Base-by-base conservation (phyloP, 2,888 invertebrate species). In the Caenorhabditis sinica region DNA sequence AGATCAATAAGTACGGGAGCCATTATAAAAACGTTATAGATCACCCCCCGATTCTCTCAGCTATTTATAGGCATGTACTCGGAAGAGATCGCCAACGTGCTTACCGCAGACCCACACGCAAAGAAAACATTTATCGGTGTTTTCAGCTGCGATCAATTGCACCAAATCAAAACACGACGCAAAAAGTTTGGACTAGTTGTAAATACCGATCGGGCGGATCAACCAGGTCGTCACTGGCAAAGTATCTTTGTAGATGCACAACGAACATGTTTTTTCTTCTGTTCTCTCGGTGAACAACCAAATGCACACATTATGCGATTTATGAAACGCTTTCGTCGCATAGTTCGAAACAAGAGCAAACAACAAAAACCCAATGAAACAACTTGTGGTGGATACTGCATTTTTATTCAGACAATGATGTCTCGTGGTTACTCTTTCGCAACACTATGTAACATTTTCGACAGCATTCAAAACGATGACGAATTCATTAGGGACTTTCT, bases 11-110 rank as follows among this genome's bases (percentile, higher is more conserved):
- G 69, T 40, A 53, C 53, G 11, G 69, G 69, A 20, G 69, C 8
- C 69, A 69, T 69, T 69, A 69, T 69, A 69, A 69, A 69, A 69
- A 49, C n/a, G 3, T 3, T 49, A 20, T 5, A 20, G 13, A 45
- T 9, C 8, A 25, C 17, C 5, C n/a, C n/a, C n/a, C n/a, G n/a
- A 65, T 15, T 9, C 13, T 43, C 13, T 40, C 20, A 17, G 20
- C 40, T 40, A 40, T 65, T 36, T 65, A 43, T 36, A 53, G 9
- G 2, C n/a, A 68, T 65, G 65, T 45, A 28, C 25, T 65, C 65
- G 5, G 17, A 53, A 1, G 8, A 69, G 53, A 69, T 72, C n/a
- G 2, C 2, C 8, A 6, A n/a, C 1, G 25, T 65, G 4, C 28
- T 65, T 1, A 65, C 0, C 20, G 28, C 1, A 1, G 49, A 65